phyloP scores from a whole-genome alignment of 1,140 invertebrate genomes.

The Pararge aegeria region DNA sequence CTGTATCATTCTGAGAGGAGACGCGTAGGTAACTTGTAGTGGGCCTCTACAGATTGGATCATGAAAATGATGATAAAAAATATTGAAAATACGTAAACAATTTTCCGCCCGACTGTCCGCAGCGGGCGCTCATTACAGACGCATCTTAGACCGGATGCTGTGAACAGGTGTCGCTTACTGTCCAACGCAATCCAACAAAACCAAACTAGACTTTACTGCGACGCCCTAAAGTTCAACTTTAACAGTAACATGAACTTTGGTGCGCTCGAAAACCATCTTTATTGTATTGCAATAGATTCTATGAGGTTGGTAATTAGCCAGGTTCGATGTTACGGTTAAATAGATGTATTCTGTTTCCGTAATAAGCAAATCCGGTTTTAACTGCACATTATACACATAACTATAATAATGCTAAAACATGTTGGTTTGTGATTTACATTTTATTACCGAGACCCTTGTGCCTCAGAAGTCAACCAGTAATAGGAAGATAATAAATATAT shows the following conservation, averaged over 20 bases:
- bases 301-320: slow-evolving; percentile 15
- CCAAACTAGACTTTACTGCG: slow-evolving; percentile 25
- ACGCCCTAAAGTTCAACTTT: not conserved
- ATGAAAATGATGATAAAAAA: too few relatives aligned
- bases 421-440: not conserved
- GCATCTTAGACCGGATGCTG: slow-evolving; percentile 50
- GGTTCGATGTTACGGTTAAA: slow-evolving; percentile 6
- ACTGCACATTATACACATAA: not conserved
- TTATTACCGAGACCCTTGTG: too few relatives aligned
- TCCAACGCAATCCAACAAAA: slow-evolving; percentile 9
- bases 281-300: not conserved
- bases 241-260: not conserved
- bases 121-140: slow-evolving; percentile 43
- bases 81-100: slow-evolving; percentile 8
- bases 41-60: too few relatives aligned
- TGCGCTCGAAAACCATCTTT: not conserved
- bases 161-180: slow-evolving; percentile 55
- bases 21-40: too few relatives aligned
- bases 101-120: slow-evolving; percentile 28
- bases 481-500: too few relatives aligned
- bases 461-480: too few relatives aligned
- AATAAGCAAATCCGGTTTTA: slow-evolving; percentile 3
- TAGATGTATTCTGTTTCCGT: slow-evolving; percentile 20
- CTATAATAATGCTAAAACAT: not conserved
- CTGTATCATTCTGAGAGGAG: too few relatives aligned